phyloP scores from a whole-genome alignment of 2,797 vertebrate species.

The Chiloscyllium punctatum region DNA sequence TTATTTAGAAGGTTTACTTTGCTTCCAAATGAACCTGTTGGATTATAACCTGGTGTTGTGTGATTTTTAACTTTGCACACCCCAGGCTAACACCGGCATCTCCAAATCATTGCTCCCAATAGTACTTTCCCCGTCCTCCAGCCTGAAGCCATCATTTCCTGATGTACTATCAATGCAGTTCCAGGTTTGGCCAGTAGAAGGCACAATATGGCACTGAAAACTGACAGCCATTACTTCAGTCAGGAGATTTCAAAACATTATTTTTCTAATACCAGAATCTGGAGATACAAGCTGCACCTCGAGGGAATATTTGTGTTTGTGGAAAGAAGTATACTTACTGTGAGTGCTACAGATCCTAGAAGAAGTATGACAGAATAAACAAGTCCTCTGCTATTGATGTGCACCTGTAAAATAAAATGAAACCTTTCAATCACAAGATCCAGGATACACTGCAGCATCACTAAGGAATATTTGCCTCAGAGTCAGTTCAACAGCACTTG shows the following conservation, averaged over 20 bases:
- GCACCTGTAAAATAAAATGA: slow-evolving; percentile 64
- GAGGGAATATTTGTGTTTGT: neutral
- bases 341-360: slow-evolving; percentile 87
- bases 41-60: too few relatives aligned
- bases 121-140: neutral
- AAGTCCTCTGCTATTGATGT: slow-evolving; percentile 88
- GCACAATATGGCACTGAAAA: neutral
- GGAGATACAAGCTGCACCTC: neutral
- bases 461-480: neutral
- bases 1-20: too few relatives aligned
- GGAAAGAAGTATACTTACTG: slow-evolving; percentile 64
- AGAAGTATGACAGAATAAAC: slow-evolving; percentile 87
- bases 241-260: neutral
- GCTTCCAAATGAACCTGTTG: too few relatives aligned
- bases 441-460: neutral
- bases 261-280: neutral
- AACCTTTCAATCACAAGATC: neutral
- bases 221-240: neutral
- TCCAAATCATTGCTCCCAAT: neutral
- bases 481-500: neutral
- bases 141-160: neutral
- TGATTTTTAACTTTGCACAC: too few relatives aligned
- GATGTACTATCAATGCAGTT: neutral
- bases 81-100: too few relatives aligned
- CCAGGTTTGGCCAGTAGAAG: neutral